Evolutionary conservation across 2,113 vertebrate species (phyloP).

Genomic region (Microtus montanus): DNA sequence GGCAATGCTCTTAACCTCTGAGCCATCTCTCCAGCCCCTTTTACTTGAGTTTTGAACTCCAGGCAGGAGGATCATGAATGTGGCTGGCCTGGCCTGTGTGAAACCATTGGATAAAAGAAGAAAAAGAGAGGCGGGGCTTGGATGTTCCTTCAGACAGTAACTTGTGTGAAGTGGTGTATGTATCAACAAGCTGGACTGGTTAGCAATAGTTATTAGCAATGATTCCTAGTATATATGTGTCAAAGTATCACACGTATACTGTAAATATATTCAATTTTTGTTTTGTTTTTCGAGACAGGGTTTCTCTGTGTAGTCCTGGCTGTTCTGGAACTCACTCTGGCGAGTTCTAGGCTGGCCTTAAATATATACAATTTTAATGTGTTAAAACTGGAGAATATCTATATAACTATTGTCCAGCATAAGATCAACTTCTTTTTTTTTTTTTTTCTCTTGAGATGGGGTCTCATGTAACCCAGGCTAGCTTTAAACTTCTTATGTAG

Average conservation of each 20-base stretch:
- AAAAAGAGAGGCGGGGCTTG: background rate
- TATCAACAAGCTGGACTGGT: background rate
- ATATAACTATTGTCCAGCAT: background rate
- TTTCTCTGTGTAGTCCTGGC: background rate
- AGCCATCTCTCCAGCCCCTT: no score
- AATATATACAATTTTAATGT: background rate
- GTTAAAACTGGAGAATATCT: background rate
- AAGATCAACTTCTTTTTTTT: background rate
- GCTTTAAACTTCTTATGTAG: background rate
- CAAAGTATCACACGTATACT: background rate
- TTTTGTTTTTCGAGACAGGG: background rate
- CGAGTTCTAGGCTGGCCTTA: background rate
- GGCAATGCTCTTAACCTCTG: no score
- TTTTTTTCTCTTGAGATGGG: background rate
- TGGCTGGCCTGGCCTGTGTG: background rate
- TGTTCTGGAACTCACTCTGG: background rate
- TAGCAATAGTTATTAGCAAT: background rate
- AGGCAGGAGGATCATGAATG: background rate
- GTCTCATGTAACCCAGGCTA: background rate
- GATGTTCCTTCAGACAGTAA: background rate
- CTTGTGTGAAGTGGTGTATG: no score
- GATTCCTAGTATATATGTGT: background rate
- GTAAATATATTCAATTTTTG: background rate
- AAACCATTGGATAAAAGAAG: background rate
- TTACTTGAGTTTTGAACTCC: background rate